Evolutionary conservation across 2,113 vertebrate species (phyloP).

Genomic region (Rana temporaria): DNA sequence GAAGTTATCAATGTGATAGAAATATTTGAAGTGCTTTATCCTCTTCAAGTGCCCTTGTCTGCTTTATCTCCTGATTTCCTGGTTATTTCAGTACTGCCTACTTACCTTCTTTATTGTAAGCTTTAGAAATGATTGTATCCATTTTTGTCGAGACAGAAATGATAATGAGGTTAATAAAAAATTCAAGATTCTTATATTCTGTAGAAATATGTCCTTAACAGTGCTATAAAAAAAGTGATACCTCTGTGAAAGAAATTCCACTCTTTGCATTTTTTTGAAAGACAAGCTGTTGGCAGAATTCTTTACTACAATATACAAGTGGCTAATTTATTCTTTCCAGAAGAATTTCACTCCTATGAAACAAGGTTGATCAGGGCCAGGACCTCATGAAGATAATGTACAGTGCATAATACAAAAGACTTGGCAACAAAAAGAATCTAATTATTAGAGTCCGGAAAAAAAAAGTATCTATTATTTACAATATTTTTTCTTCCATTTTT

Average conservation of each 20-base stretch:
- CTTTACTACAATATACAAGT: not conserved
- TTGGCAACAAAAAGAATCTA: too few species aligned
- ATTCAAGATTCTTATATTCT: not conserved
- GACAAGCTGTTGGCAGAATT: not conserved
- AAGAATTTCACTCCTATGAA: too few species aligned
- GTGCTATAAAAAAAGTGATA: conserved; percentile 46
- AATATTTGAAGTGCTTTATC: conserved; percentile 63
- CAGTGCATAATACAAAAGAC: too few species aligned
- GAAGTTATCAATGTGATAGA: conserved; percentile 66
- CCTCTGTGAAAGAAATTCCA: conserved; percentile 21
- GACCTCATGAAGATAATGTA: too few species aligned
- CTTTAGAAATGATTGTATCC: conserved; percentile 44
- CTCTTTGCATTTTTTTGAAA: not conserved
- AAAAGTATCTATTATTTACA: too few species aligned
- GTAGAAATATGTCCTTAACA: conserved; percentile 24
- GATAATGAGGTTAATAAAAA: conserved; percentile 49
- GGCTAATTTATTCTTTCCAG: not conserved
- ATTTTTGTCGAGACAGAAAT: conserved; percentile 33
- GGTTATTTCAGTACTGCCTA: conserved; percentile 57
- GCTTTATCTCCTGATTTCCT: conserved; percentile 64
- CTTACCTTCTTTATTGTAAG: conserved; percentile 39
- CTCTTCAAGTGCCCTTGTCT: conserved; percentile 65
- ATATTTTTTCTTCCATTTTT: too few species aligned
- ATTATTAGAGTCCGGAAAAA: too few species aligned
- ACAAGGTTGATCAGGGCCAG: too few species aligned